A percentile compares a stretch with the other conserved stretches of the same genome.
phyloP scores from a whole-genome alignment of 2,888 invertebrate genomes.

The Petrolisthes manimaculis region DNA sequence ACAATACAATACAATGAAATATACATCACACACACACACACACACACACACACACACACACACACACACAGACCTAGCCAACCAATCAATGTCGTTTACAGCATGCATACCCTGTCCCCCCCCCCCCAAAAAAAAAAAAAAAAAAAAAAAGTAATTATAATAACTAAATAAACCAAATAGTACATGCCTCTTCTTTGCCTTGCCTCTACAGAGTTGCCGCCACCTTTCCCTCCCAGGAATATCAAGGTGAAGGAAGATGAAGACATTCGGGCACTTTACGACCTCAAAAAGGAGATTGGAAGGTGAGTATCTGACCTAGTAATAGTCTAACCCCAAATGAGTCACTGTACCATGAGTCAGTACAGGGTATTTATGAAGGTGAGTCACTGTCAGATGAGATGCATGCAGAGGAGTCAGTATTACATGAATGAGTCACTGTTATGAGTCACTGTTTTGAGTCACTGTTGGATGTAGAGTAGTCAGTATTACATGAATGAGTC shows the following conservation, averaged over 20 bases:
- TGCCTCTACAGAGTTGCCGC: conserved; percentile 81
- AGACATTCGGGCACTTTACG: conserved; percentile 88
- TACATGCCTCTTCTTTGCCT: not conserved
- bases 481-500: too few species aligned
- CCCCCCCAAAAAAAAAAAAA: not conserved
- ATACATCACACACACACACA: not conserved
- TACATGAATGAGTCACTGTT: too few species aligned
- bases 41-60: not conserved
- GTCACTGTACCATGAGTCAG: not conserved
- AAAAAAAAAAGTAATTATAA: not conserved
- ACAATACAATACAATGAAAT: too few species aligned
- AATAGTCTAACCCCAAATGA: not conserved
- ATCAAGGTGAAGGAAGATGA: conserved; percentile 85
- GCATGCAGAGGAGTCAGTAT: too few species aligned
- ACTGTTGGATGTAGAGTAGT: too few species aligned
- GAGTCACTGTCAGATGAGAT: too few species aligned
- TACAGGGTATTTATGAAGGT: not conserved
- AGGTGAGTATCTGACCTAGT: conserved; percentile 77
- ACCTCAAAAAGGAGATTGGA: conserved; percentile 91
- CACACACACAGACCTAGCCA: too few species aligned
- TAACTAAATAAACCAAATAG: not conserved
- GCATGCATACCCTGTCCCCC: not conserved
- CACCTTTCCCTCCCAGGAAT: conserved; percentile 89
- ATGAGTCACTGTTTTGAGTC: too few species aligned
- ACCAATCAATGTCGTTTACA: too few species aligned